Percentiles rank a stretch among this genome's conserved stretches.
phyloP scores from a whole-genome alignment of 2,113 vertebrate genomes.

The Chaetodon auriga region DNA sequence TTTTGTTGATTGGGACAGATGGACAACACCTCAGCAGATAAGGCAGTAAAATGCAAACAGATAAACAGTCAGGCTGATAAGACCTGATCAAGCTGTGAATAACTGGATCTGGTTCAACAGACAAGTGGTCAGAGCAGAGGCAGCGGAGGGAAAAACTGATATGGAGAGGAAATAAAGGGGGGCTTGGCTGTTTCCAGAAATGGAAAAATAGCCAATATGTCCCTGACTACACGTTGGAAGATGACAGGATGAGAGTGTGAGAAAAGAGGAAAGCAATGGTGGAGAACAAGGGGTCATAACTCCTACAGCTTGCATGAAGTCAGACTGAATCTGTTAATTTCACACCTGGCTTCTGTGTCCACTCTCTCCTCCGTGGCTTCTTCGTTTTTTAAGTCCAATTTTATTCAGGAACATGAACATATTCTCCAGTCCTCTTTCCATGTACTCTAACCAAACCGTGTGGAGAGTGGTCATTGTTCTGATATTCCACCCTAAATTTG shows the following conservation, averaged over 20 bases:
- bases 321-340: conserved; percentile 67
- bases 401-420: conserved; percentile 52
- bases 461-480: conserved; percentile 30
- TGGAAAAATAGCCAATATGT: conserved; percentile 48
- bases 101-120: conserved; percentile 25
- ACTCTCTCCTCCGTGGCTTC: conserved; percentile 29
- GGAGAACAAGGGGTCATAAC: conserved; percentile 55
- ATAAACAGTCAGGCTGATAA: conserved; percentile 56
- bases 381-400: conserved; percentile 38
- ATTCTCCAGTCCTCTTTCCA: conserved; percentile 45
- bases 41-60: conserved; percentile 50
- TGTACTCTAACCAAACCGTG: conserved; percentile 66
- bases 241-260: conserved; percentile 21
- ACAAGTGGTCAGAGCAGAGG: conserved; percentile 20
- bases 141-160: conserved; percentile 27
- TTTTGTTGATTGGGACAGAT: conserved; percentile 48
- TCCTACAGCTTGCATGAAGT: conserved; percentile 55
- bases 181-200: conserved; percentile 35
- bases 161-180: conserved; percentile 30
- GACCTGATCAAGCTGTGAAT: conserved; percentile 50
- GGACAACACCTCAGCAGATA: conserved; percentile 55
- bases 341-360: conserved; percentile 66
- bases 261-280: conserved; percentile 34
- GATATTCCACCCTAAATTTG: background rate
- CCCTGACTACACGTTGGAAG: conserved; percentile 19